Percentiles rank a stretch among this genome's conserved stretches.
These are phyloP conservation scores for Aproaerema taeniolella DNA, from an alignment of 2,888 invertebrate species.

Conservation along the genomic window DNA sequence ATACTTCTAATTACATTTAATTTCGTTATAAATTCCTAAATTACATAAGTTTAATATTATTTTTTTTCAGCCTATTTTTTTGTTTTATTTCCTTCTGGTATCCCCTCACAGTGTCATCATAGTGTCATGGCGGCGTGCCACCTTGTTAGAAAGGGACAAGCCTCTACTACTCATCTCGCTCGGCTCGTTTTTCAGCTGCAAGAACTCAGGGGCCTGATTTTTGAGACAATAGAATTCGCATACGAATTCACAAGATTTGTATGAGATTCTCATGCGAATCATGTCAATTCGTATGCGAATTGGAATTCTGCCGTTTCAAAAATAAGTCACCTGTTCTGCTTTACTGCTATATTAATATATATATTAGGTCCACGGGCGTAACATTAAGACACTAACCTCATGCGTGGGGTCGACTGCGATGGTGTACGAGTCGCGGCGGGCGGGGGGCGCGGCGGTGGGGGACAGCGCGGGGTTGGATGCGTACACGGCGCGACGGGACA, in stretches of 20 bases:
- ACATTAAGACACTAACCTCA: constrained; percentile 22
- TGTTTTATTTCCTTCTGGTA: no score
- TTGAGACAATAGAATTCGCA: neutral
- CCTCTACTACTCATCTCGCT: no score
- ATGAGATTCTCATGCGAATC: neutral
- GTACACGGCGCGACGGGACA: constrained; percentile 56
- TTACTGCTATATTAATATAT: neutral
- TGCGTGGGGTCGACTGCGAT: constrained; percentile 24
- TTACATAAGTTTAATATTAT: no score
- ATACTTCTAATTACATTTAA: no score
- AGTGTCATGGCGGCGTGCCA: no score
- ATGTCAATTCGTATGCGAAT: neutral
- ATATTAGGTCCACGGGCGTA: neutral
- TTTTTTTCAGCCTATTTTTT: no score
- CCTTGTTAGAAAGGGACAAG: no score
- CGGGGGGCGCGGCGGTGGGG: constrained; percentile 35
- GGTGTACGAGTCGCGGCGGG: constrained; percentile 33
- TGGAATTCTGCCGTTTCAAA: no score
- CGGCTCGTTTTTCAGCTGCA: no score
- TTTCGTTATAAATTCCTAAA: no score
- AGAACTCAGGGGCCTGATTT: no score
- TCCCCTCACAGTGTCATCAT: no score
- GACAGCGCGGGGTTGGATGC: constrained; percentile 65
- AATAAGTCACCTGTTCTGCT: neutral
- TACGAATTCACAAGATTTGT: neutral